Percentiles rank a stretch among this genome's conserved stretches.
Conservation (phyloP, 2,797 vertebrate genomes). For the Urosaurus nigricauda region DNA sequence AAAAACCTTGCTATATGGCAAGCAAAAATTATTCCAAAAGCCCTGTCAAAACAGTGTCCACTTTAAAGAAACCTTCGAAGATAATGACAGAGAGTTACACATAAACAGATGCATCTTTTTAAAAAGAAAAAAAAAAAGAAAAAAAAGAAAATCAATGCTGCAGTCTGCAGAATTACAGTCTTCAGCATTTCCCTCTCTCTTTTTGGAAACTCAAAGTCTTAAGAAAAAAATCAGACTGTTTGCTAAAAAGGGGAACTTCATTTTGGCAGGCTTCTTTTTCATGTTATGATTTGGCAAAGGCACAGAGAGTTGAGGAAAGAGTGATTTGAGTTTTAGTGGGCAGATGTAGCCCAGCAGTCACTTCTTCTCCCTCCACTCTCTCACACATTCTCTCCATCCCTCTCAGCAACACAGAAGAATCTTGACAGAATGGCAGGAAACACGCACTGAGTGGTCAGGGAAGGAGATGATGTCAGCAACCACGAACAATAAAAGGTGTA, state of each 20-base stretch:
- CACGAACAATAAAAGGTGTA: slow-evolving; percentile 94
- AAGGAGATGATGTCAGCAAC: slow-evolving; percentile 93
- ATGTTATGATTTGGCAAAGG: slow-evolving; percentile 75
- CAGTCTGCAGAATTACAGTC: slow-evolving; percentile 56
- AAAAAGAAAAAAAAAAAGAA: too few species aligned
- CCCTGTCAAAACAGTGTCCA: slow-evolving; percentile 58
- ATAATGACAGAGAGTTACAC: slow-evolving; percentile 68
- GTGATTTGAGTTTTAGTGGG: slow-evolving; percentile 71
- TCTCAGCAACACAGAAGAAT: slow-evolving; percentile 77
- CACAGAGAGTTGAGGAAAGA: slow-evolving; percentile 73
- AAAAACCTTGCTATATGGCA: slow-evolving; percentile 55
- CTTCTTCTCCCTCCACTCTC: slow-evolving; percentile 40
- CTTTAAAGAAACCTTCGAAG: slow-evolving; percentile 69
- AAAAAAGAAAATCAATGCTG: slow-evolving; percentile 57
- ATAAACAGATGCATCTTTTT: slow-evolving; percentile 66
- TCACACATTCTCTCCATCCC: slow-evolving; percentile 56
- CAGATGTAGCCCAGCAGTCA: slow-evolving; percentile 65
- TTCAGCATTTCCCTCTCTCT: slow-evolving; percentile 57
- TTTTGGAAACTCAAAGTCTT: slow-evolving; percentile 72
- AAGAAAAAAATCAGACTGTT: slow-evolving; percentile 75
- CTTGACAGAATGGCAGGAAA: slow-evolving; percentile 92
- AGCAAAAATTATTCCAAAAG: slow-evolving; percentile 70
- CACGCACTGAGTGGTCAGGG: slow-evolving; percentile 84
- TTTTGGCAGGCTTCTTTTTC: slow-evolving; percentile 77
- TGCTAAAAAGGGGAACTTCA: slow-evolving; percentile 85